Evolutionary conservation across 2,888 invertebrate species (phyloP), one percentile per base, ranked within the genome.

Genomic region (Phaedon cochleariae): DNA sequence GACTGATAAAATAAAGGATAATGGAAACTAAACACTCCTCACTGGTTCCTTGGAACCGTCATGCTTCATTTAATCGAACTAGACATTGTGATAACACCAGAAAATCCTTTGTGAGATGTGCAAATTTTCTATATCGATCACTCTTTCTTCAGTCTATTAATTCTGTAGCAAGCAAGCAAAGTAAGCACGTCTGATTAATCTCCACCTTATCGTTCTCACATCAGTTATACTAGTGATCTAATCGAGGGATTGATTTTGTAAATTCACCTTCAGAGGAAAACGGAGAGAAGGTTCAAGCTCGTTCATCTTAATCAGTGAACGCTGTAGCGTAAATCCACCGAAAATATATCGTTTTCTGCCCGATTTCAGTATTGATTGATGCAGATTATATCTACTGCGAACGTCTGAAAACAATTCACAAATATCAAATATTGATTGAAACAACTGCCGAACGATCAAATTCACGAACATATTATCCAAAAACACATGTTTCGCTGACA

Each of bases 171-270:
- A 5, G 31, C 31, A 69, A 69, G 68, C 66, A 53, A 9, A 5
- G 31, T 10, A 69, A 69, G 68, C 66, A 53, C 67, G 46, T 54
- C 62, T 71, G 71, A 75, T 75, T 74, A 75, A 75, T 75, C 70
- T 72, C 63, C 69, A 76, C 73, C 74, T 77, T 74, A 74, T 74
- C 73, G 74, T 67, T 65, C 60, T 66, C 66, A 71, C 71, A 71
- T 75, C 69, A 73, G 71, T 74, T 73, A 70, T 70, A 64, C 64
- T 67, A 64, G 67, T 64, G 64, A 65, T 65, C 63, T 70, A 68
- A 69, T 68, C 63, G 58, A 59, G 45, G 62, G 68, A 68, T 68
- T 72, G 70, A 69, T 71, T 71, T 71, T 71, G 63, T 68, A 66
- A 68, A 65, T 58, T 62, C 59, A 54, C 62, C 48, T 34, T 49